Evolutionary conservation across 1,140 invertebrate genomes (phyloP), one percentile per base, ranked within the genome.

Genomic region (Zaprionus ghesquierei): DNA sequence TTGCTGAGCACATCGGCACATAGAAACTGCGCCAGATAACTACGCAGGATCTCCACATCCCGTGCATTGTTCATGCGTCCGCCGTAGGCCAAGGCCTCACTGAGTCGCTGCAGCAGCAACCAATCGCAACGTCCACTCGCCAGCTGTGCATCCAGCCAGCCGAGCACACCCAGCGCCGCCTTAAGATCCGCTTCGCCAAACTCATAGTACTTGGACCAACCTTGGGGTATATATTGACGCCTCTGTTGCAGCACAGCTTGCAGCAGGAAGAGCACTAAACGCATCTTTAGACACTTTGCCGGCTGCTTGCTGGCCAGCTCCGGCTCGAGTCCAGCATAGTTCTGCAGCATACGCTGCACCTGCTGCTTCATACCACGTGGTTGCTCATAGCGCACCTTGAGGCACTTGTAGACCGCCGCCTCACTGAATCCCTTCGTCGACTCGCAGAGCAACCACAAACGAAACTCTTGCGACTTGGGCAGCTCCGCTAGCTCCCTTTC

Each of bases 241-340:
- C 98, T 93, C 92, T 99, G 98, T 90, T 98, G 97, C 18, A 98
- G 91, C 5, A 98, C 93, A 0, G 97, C 97, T 91, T 98, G 97
- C 0, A 87, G 62, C 27, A 92, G 74, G 22, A 92, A 92, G 8
- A 92, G 65, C 0, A 92, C 91, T 41, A 93, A 22, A 18, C 92
- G 80, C 64, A 93, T 89, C 51, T 92, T 92, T 0, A 91, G 69
- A 15, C 79, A 64, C 62, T 92, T 92, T 0, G 91, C 65, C 22
- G 92, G 86, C 49, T 65, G 86, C 5, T 53, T 75, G 18, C 31
- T 64, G 3, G 27, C 68, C 51, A 20, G 27, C 5, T 58, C 70
- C 3, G 73, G 58, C 41, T 81, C 68, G 25, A 70, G 51, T 2
- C 70, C 75, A 50, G 73, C 76, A 60, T 89, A 92, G 54, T 94